Base-by-base conservation (phyloP, 2,797 vertebrate genomes). In the Fundulus diaphanus region DNA sequence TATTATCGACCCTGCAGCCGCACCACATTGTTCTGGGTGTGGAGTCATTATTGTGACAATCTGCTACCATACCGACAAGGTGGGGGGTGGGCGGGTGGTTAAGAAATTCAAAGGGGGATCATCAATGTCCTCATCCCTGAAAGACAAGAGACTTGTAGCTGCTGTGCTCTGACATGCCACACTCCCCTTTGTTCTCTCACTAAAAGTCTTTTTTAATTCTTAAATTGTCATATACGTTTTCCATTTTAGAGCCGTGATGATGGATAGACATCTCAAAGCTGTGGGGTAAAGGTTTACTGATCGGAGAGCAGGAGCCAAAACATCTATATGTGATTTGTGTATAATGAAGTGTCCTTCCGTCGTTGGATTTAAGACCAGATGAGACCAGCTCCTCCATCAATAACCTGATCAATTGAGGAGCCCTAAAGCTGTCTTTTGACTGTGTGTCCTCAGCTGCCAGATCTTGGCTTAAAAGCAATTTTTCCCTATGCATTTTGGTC, bases 1-100 rank as follows among this genome's bases (percentile, higher is more conserved):
- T 80, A 81, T 59, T 91, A 93, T 92, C 83, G 91, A 93, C 85
- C 78, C 67, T 72, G 82, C 81, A 76, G 75, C 48, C 69, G 81
- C 33, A 79, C 70, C 80, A 65, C 82, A 91, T 91, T 90, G 91
- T 90, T 88, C 82, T 82, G 83, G 77, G 54, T 46, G 57, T 88
- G 81, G 83, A 90, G 83, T 92, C 91, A 89, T 91, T 93, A 91
- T 85, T 11, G 79, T 87, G 82, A 85, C 86, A 85, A 75, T 24
- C 35, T 65, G 74, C 69, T 85, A 66, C 78, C 81, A 22, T 70
- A 74, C 33, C 59, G n/a, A 40, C 35, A 70, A 46, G 57, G 79
- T 74, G 90, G n/a, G 48, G 20, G 24, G n/a, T 27, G 22, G 18
- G 35, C 24, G 57, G n/a, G n/a, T n/a, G n/a, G n/a, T n/a, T n/a